Conservation (phyloP, 2,888 invertebrate genomes). For the Lypha dubia region DNA sequence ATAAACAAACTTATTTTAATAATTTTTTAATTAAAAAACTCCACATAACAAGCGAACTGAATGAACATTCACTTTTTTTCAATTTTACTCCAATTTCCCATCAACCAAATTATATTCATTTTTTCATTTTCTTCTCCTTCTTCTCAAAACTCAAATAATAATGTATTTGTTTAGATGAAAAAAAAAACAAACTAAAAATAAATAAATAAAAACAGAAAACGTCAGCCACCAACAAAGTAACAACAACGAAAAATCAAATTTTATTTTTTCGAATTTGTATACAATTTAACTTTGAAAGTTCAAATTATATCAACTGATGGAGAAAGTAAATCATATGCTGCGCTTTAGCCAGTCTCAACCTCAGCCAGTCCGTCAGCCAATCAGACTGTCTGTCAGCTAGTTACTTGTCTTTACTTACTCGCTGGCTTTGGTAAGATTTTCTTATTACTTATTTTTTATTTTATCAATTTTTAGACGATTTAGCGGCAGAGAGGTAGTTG, state of each 20-base stretch:
- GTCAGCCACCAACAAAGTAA: slow-evolving; percentile 3
- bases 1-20: not conserved
- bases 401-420: slow-evolving; percentile 31
- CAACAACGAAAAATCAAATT: slow-evolving; percentile 32
- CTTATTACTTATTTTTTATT: slow-evolving; percentile 12
- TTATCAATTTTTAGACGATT: not conserved
- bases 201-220: not conserved
- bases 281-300: slow-evolving; percentile 70
- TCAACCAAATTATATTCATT: slow-evolving; percentile 8
- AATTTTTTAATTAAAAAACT: slow-evolving; percentile 27
- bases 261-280: slow-evolving; percentile 16
- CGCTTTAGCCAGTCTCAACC: slow-evolving; percentile 37
- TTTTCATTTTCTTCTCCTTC: slow-evolving; percentile 22
- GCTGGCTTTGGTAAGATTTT: slow-evolving; percentile 46
- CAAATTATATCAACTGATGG: slow-evolving; percentile 68
- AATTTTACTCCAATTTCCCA: slow-evolving; percentile 62
- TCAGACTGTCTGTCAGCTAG: slow-evolving; percentile 15
- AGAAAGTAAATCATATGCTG: slow-evolving; percentile 72
- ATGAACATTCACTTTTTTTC: slow-evolving; percentile 60
- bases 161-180: slow-evolving; percentile 36
- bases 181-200: slow-evolving; percentile 8
- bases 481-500: not conserved
- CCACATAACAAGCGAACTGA: slow-evolving; percentile 24
- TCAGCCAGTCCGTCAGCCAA: slow-evolving; percentile 16
- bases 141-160: slow-evolving; percentile 34